Evolutionary conservation across 2,113 vertebrate genomes (phyloP).

Genomic region (Nerophis lumbriciformis): DNA sequence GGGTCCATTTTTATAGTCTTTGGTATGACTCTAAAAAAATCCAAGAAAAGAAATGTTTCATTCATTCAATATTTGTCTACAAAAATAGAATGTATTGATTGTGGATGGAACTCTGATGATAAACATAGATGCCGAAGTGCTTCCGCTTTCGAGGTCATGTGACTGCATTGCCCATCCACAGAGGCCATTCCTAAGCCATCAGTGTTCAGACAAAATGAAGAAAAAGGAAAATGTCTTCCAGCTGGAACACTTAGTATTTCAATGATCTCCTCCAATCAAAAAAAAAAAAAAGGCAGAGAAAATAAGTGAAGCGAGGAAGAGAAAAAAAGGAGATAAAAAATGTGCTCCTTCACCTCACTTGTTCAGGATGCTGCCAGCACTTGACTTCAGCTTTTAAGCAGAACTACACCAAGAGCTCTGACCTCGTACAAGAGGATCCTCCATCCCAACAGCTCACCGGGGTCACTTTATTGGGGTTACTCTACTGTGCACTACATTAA

Average conservation of each 20-base stretch:
- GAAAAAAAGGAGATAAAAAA: constrained; percentile 33
- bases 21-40: neutral
- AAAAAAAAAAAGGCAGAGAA: constrained; percentile 35
- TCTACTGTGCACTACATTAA: constrained; percentile 51
- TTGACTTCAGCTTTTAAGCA: constrained; percentile 52
- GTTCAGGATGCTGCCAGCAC: constrained; percentile 58
- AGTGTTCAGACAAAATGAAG: constrained; percentile 53
- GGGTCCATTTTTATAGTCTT: too few relatives aligned
- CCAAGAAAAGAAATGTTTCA: neutral
- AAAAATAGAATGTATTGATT: constrained; percentile 10
- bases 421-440: constrained; percentile 53
- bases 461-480: constrained; percentile 74
- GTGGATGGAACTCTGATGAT: constrained; percentile 20
- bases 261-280: constrained; percentile 54
- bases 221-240: constrained; percentile 33
- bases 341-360: constrained; percentile 57
- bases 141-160: constrained; percentile 60
- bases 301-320: constrained; percentile 32
- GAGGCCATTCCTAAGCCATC: constrained; percentile 66
- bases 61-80: neutral
- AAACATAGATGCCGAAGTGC: constrained; percentile 39
- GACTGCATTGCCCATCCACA: constrained; percentile 57
- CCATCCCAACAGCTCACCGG: constrained; percentile 54
- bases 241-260: constrained; percentile 65
- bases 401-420: constrained; percentile 33